A percentile compares a stretch with the other conserved stretches of the same genome.
Conservation (phyloP, 2,797 vertebrate genomes). For the Coregonus suidteri region DNA sequence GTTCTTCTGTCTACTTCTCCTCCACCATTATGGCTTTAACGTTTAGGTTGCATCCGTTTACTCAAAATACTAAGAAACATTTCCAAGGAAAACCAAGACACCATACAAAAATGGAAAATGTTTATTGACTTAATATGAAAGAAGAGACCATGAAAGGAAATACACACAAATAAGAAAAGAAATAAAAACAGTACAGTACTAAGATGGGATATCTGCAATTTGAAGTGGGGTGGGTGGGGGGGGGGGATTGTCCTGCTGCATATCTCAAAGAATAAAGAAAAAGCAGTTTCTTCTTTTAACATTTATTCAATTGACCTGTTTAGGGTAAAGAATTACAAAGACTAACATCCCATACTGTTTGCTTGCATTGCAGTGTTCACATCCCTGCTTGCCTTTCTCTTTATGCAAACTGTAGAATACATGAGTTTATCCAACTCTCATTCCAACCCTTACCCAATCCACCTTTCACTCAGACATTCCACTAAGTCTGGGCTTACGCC, state of each 20-base stretch:
- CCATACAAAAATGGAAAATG: slow-evolving; percentile 56
- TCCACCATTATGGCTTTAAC: neutral
- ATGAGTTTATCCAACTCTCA: neutral
- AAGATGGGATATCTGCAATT: slow-evolving; percentile 27
- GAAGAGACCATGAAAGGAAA: slow-evolving; percentile 54
- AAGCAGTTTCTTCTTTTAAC: too few relatives aligned
- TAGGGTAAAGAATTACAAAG: slow-evolving; percentile 29
- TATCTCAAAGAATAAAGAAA: neutral
- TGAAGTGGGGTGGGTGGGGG: neutral
- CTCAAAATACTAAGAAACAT: too few relatives aligned
- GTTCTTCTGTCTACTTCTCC: slow-evolving; percentile 42
- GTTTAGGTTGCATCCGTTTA: neutral
- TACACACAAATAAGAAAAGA: slow-evolving; percentile 24
- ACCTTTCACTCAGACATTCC: neutral
- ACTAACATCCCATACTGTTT: slow-evolving; percentile 5
- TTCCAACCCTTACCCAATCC: neutral
- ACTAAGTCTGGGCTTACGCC: neutral
- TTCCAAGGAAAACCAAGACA: slow-evolving; percentile 4
- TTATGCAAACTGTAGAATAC: slow-evolving; percentile 12
- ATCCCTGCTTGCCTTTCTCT: slow-evolving; percentile 16
- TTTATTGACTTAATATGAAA: slow-evolving; percentile 76
- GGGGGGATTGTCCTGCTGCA: neutral
- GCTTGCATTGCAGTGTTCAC: slow-evolving; percentile 20
- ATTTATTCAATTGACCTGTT: neutral
- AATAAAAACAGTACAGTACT: slow-evolving; percentile 62